Evolutionary conservation across 2,113 vertebrate genomes (phyloP).

Genomic region (Acanthisitta chloris): DNA sequence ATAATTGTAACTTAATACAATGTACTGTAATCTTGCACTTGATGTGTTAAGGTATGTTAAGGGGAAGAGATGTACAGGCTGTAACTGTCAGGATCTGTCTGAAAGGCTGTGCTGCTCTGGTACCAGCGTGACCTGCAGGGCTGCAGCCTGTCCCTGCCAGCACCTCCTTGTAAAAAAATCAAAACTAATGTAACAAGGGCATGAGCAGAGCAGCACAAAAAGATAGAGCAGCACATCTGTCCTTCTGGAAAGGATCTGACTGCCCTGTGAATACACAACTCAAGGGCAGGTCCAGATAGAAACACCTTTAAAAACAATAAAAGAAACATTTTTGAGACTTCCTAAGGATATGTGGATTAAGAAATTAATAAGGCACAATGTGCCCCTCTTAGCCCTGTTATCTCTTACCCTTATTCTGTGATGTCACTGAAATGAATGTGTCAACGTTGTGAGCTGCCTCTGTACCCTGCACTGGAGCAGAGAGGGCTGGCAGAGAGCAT

Average conservation of each 20-base stretch:
- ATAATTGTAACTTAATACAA: background rate
- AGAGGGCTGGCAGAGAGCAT: background rate
- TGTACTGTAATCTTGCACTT: background rate
- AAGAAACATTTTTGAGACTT: background rate
- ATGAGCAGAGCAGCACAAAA: background rate
- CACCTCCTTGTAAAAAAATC: background rate
- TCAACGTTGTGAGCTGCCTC: background rate
- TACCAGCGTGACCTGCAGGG: background rate
- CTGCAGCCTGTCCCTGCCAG: background rate
- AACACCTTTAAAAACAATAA: background rate
- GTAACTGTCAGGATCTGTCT: background rate
- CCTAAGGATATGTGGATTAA: background rate
- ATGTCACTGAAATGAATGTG: background rate
- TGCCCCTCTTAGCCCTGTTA: background rate
- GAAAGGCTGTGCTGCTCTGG: background rate
- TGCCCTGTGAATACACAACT: background rate
- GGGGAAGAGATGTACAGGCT: background rate
- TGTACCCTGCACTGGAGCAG: accelerated
- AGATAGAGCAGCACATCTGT: background rate
- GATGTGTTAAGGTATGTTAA: background rate
- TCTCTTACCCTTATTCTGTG: background rate
- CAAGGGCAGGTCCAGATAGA: background rate
- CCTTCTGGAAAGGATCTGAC: background rate
- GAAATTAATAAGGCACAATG: background rate
- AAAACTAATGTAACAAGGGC: background rate